A percentile compares a stretch with the other conserved stretches of the same genome.
phyloP scores from a whole-genome alignment of 2,113 vertebrate species.

The Bambusicola thoracicus region DNA sequence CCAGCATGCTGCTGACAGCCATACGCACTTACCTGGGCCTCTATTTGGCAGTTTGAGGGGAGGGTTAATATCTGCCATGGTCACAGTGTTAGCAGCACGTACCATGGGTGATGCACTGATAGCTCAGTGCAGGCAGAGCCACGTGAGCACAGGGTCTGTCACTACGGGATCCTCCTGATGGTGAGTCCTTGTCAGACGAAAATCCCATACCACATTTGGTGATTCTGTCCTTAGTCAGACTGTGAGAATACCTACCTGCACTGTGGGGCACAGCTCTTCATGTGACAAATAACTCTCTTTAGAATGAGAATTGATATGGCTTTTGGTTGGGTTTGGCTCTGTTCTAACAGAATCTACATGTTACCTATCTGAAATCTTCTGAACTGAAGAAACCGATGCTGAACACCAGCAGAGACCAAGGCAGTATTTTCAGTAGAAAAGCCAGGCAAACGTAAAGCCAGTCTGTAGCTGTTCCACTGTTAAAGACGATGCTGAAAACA shows the following conservation, averaged over 20 bases:
- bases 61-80: fast-evolving
- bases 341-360: not conserved
- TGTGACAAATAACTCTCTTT: not conserved
- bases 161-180: fast-evolving
- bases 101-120: not conserved
- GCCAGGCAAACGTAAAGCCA: not conserved
- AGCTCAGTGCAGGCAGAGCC: not conserved
- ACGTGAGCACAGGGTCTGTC: not conserved
- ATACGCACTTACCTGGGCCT: not conserved
- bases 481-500: not conserved
- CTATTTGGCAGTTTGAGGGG: not conserved
- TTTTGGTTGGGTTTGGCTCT: not conserved
- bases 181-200: not conserved
- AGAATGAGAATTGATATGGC: fast-evolving
- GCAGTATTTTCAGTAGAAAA: not conserved
- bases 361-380: not conserved
- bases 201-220: not conserved
- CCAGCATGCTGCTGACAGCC: not conserved
- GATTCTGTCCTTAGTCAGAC: fast-evolving
- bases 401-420: not conserved
- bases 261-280: not conserved
- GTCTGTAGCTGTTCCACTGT: not conserved
- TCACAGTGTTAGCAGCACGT: not conserved
- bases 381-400: not conserved
- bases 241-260: not conserved